Percentiles rank a stretch among this genome's conserved stretches.
phyloP scores from a whole-genome alignment of 2,888 invertebrate genomes.

The Scaeva pyrastri region DNA sequence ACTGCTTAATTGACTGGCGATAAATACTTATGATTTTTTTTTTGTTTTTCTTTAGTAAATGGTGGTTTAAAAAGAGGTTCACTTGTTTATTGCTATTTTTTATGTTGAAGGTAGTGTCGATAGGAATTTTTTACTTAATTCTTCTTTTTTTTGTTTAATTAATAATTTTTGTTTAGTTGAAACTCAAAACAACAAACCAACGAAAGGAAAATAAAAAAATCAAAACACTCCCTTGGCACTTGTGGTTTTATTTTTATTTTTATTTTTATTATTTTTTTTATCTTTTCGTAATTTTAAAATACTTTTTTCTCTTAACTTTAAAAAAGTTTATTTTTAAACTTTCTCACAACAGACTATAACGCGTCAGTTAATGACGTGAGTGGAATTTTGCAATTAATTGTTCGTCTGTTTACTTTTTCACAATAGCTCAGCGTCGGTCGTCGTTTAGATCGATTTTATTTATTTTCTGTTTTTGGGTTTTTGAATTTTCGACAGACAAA shows the following conservation, averaged over 20 bases:
- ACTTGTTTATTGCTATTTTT: slow-evolving; percentile 72
- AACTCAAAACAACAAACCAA: slow-evolving; percentile 64
- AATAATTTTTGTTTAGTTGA: slow-evolving; percentile 27
- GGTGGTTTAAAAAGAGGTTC: slow-evolving; percentile 62
- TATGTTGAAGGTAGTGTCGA: slow-evolving; percentile 55
- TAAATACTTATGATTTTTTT: slow-evolving; percentile 1
- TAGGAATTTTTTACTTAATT: slow-evolving; percentile 10
- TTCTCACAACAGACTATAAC: slow-evolving; percentile 24
- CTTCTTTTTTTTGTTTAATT: background rate
- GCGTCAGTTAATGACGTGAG: slow-evolving; percentile 42
- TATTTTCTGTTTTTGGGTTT: slow-evolving; percentile 12
- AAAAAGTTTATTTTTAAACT: slow-evolving; percentile 29
- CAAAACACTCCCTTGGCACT: slow-evolving; percentile 72
- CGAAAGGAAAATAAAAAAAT: slow-evolving; percentile 29
- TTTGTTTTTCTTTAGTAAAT: slow-evolving; percentile 44
- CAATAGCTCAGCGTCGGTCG: background rate
- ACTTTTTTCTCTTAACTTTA: background rate
- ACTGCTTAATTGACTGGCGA: slow-evolving; percentile 64
- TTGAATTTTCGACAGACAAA: slow-evolving; percentile 19
- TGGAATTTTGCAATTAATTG: slow-evolving; percentile 19
- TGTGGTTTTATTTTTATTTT: slow-evolving; percentile 55
- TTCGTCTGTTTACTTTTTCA: slow-evolving; percentile 33
- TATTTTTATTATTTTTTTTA: slow-evolving; percentile 37
- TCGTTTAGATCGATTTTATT: background rate
- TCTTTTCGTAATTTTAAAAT: slow-evolving; percentile 22